These are phyloP conservation scores for Sciurus niger DNA, from an alignment of 2,113 vertebrate species.

Conservation along the genomic window DNA sequence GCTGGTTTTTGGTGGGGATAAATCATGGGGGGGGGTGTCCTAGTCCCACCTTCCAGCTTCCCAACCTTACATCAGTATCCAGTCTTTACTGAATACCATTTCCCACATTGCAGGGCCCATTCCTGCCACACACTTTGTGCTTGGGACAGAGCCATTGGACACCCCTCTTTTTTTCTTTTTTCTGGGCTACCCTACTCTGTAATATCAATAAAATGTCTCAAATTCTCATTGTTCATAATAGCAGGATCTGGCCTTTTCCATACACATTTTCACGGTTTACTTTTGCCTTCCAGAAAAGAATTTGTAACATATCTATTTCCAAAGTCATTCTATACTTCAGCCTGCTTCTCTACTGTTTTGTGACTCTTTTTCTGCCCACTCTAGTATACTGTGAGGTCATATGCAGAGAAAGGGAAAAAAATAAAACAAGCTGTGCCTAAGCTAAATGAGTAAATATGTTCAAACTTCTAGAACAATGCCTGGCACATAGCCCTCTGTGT, in stretches of 20 bases:
- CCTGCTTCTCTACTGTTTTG: not conserved
- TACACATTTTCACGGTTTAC: not conserved
- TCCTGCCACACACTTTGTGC: not conserved
- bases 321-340: not conserved
- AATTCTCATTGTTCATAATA: not conserved
- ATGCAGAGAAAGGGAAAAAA: not conserved
- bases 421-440: not conserved
- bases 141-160: not conserved
- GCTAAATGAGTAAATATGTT: not conserved
- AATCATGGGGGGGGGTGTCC: not conserved
- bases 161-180: not conserved
- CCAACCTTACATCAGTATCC: not conserved
- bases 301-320: not conserved
- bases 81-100: not conserved
- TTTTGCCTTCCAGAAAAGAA: not conserved
- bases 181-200: not conserved
- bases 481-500: not conserved
- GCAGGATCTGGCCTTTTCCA: not conserved
- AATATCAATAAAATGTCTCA: not conserved
- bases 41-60: not conserved
- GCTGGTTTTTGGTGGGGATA: not conserved
- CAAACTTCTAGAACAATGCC: slow-evolving; percentile 2
- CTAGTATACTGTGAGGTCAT: not conserved
- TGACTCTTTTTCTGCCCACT: not conserved
- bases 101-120: not conserved